These are phyloP conservation scores for Idris sp. DNA, from an alignment of 1,140 invertebrate species.

Conservation along the genomic window DNA sequence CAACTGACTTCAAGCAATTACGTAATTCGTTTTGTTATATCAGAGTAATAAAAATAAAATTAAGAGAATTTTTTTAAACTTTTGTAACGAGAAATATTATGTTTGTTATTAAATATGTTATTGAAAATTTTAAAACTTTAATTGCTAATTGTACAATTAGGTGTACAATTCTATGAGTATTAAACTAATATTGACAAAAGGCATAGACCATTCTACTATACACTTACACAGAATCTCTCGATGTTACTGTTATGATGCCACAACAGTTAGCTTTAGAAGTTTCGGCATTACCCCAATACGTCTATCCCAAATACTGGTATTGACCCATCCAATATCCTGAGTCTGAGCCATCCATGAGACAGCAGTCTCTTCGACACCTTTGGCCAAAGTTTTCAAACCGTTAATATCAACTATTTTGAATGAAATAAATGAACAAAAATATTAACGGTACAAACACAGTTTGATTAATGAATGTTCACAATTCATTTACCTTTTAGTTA, in stretches of 20 bases:
- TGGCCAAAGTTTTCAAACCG: not conserved
- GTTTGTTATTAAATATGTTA: too few species aligned
- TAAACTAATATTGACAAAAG: not conserved
- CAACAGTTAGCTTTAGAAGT: slow-evolving; percentile 20
- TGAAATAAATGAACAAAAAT: too few species aligned
- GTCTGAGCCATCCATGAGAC: slow-evolving; percentile 19
- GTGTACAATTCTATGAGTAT: not conserved
- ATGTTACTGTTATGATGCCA: slow-evolving; percentile 10
- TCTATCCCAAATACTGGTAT: slow-evolving; percentile 33
- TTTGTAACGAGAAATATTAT: too few species aligned
- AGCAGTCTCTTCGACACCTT: slow-evolving; percentile 7
- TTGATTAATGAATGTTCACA: too few species aligned
- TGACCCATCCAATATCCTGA: slow-evolving; percentile 48
- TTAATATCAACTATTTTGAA: slow-evolving; percentile 5
- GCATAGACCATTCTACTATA: slow-evolving; percentile 9
- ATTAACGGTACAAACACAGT: too few species aligned
- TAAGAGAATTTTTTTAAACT: too few species aligned
- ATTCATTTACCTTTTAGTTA: too few species aligned
- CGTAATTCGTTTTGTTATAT: too few species aligned
- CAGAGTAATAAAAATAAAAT: too few species aligned
- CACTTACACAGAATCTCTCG: slow-evolving; percentile 22
- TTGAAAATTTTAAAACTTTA: too few species aligned
- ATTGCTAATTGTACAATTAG: too few species aligned
- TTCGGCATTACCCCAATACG: slow-evolving; percentile 7
- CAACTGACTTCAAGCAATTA: too few species aligned